phyloP scores from a whole-genome alignment of 2,113 vertebrate genomes.

The Zosterops lateralis region DNA sequence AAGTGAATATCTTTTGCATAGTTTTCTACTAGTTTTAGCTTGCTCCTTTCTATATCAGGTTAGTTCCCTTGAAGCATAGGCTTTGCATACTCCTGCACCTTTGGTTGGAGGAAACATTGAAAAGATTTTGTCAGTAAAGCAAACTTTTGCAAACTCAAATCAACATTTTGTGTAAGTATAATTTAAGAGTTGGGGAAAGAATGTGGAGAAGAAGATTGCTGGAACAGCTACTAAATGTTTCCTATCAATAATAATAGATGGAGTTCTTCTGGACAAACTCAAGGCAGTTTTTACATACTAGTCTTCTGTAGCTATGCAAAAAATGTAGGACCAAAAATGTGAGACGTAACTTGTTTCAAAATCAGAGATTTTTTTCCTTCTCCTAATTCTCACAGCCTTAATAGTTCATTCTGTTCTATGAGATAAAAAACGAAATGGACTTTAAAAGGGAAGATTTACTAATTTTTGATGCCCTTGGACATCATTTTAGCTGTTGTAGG shows the following conservation, averaged over 20 bases:
- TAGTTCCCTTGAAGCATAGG: neutral
- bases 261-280: neutral
- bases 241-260: neutral
- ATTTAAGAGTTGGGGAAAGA: neutral
- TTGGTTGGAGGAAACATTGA: neutral
- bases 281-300: neutral
- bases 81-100: neutral
- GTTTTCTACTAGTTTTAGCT: neutral
- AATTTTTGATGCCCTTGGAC: neutral
- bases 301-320: neutral
- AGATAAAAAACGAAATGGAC: neutral
- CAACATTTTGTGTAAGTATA: neutral
- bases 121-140: neutral
- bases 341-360: neutral
- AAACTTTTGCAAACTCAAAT: neutral
- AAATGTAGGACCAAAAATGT: neutral
- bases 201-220: neutral
- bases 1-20: neutral
- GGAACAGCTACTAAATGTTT: neutral
- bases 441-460: neutral
- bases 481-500: neutral
- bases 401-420: neutral
- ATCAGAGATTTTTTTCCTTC: neutral
- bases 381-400: neutral
- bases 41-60: neutral